Conservation (phyloP, 1,140 invertebrate genomes). For the Coelopa frigida region DNA sequence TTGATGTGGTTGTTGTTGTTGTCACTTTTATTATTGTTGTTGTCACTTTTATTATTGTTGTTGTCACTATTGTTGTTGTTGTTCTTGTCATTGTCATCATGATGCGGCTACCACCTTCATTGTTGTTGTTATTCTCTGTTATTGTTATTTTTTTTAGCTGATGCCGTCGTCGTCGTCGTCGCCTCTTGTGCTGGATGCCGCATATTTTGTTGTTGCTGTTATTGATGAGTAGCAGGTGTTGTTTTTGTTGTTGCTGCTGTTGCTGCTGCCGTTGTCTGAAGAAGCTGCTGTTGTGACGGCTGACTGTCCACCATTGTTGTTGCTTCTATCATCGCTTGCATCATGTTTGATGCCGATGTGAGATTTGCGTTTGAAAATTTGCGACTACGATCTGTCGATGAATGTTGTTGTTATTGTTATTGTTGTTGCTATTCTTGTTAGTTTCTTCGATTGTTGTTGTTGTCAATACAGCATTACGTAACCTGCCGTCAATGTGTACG, state of each 20-base stretch:
- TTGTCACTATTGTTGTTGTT: not conserved
- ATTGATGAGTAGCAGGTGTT: not conserved
- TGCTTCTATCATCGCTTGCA: not conserved
- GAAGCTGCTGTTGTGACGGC: not conserved
- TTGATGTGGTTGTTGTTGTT: not conserved
- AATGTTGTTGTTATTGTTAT: too few species aligned
- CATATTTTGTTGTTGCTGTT: constrained; percentile 2
- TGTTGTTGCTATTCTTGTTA: too few species aligned
- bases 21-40: not conserved
- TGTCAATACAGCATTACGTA: too few species aligned
- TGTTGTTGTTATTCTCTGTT: not conserved
- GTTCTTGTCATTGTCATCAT: not conserved
- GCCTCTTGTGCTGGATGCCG: constrained; percentile 5
- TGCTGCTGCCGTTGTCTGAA: too few species aligned
- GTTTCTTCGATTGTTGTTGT: too few species aligned
- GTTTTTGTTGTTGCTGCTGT: constrained; percentile 3
- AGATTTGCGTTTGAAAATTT: too few species aligned
- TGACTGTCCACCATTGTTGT: not conserved
- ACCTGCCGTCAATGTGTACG: too few species aligned
- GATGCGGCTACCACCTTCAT: not conserved
- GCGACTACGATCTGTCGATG: too few species aligned
- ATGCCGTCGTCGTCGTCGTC: constrained; percentile 5
- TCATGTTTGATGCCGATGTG: constrained; percentile 8
- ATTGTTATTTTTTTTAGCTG: not conserved
- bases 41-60: too few species aligned